These are phyloP conservation scores for Phocides pigmalion DNA, from an alignment of 1,140 invertebrate genomes.

Conservation along the genomic window DNA sequence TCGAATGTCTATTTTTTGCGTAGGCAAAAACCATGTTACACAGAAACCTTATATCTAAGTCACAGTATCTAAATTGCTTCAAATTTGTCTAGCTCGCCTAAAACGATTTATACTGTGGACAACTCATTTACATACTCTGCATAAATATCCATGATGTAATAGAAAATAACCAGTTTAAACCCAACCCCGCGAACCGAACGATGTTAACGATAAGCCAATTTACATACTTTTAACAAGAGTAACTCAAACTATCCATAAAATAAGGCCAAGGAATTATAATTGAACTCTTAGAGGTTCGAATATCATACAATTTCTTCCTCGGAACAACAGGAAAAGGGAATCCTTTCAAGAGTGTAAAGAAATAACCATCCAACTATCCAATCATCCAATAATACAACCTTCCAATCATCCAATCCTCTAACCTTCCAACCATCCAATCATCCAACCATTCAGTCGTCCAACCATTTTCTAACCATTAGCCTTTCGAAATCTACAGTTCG, in stretches of 20 bases:
- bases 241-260: background rate
- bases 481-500: too few relatives aligned
- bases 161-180: background rate
- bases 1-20: background rate
- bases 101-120: constrained; percentile 17
- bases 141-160: constrained; percentile 20
- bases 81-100: constrained; percentile 8
- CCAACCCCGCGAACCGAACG: background rate
- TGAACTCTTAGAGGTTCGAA: too few relatives aligned
- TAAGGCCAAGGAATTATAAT: too few relatives aligned
- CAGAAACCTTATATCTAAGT: background rate
- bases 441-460: too few relatives aligned
- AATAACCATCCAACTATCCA: too few relatives aligned
- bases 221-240: background rate
- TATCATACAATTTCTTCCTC: too few relatives aligned
- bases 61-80: constrained; percentile 1
- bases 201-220: background rate
- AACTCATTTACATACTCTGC: constrained; percentile 16
- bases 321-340: too few relatives aligned
- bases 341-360: too few relatives aligned
- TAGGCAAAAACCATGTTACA: background rate
- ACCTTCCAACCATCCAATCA: too few relatives aligned
- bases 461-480: too few relatives aligned
- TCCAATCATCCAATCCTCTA: too few relatives aligned
- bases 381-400: too few relatives aligned